Percentiles rank a stretch among this genome's conserved stretches.
Evolutionary conservation across 2,113 vertebrate species (phyloP).

Genomic region (Semicossyphus pulcher): DNA sequence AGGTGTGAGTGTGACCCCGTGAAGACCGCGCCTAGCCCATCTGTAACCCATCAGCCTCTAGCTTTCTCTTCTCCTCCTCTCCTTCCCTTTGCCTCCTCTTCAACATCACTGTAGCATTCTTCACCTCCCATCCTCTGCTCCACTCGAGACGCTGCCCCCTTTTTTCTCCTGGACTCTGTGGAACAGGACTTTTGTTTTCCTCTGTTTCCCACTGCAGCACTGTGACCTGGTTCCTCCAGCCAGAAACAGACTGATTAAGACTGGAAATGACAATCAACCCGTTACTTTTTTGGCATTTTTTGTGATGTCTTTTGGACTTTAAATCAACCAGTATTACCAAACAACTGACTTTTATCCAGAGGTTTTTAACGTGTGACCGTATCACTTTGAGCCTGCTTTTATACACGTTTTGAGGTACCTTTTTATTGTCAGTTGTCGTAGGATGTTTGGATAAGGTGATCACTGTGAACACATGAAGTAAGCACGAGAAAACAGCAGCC

Average conservation of each 20-base stretch:
- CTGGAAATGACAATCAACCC: conserved; percentile 50
- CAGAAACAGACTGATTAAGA: conserved; percentile 58
- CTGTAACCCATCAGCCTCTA: conserved; percentile 68
- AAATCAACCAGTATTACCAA: conserved; percentile 9
- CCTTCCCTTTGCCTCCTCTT: conserved; percentile 62
- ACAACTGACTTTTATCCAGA: conserved; percentile 34
- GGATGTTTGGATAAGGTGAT: conserved; percentile 38
- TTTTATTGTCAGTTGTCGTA: conserved; percentile 49
- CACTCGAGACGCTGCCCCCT: conserved; percentile 54
- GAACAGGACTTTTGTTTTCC: conserved; percentile 50
- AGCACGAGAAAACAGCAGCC: conserved; percentile 27
- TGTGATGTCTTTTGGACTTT: conserved; percentile 42
- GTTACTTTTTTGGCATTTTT: conserved; percentile 43
- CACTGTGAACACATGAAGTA: conserved; percentile 49
- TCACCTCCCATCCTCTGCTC: conserved; percentile 72
- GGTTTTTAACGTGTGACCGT: conserved; percentile 34
- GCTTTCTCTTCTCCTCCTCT: conserved; percentile 61
- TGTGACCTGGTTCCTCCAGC: conserved; percentile 29
- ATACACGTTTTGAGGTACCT: conserved; percentile 57
- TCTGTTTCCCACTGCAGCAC: conserved; percentile 24
- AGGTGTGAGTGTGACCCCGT: conserved; percentile 85
- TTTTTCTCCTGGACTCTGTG: conserved; percentile 34
- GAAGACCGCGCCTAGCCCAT: conserved; percentile 65
- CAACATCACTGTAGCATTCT: conserved; percentile 66
- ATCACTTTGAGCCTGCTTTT: conserved; percentile 67